Percentiles rank a stretch among this genome's conserved stretches.
Conservation (phyloP, 2,113 vertebrate genomes). For the Astur gentilis region DNA sequence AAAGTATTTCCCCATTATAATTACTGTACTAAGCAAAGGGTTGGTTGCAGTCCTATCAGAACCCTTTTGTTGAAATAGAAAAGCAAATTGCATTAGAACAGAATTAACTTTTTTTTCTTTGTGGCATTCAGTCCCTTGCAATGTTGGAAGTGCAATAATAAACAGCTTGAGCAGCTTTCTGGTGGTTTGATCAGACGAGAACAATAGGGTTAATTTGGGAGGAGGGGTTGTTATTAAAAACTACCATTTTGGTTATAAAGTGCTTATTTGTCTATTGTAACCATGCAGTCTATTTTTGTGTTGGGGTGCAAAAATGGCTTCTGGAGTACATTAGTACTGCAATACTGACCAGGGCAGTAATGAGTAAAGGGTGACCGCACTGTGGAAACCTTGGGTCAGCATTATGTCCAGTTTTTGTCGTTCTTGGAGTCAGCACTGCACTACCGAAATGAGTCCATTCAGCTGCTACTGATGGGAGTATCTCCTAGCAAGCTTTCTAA, state of each 20-base stretch:
- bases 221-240: not conserved
- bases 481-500: not conserved
- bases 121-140: not conserved
- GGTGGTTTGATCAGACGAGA: not conserved
- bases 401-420: fast-evolving
- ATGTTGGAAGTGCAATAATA: not conserved
- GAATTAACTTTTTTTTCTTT: not conserved
- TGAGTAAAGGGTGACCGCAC: not conserved
- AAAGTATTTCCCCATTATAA: not conserved
- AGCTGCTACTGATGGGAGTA: fast-evolving
- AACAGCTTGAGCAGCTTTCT: not conserved
- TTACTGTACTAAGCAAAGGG: not conserved
- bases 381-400: not conserved
- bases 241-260: not conserved
- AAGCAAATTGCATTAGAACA: not conserved
- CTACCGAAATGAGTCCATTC: not conserved
- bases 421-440: not conserved
- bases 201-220: not conserved
- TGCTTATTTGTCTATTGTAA: not conserved
- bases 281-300: not conserved
- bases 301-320: not conserved
- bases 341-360: not conserved
- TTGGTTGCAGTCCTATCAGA: not conserved
- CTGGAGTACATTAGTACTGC: not conserved
- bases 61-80: not conserved